Evolutionary conservation across 1,140 invertebrate genomes (phyloP).

Genomic region (Himalopsyche phryganea): DNA sequence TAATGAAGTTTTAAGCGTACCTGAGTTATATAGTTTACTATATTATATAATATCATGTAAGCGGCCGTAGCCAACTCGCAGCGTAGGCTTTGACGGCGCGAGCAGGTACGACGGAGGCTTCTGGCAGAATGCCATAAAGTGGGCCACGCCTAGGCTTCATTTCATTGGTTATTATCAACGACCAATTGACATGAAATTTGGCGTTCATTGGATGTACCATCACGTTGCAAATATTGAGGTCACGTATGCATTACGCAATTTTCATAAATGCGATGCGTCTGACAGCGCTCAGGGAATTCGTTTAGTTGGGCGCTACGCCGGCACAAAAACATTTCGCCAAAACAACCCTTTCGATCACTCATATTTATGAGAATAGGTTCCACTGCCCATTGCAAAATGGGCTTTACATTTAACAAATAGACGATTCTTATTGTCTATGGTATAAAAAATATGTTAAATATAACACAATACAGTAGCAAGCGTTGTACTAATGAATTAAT

Average conservation of each 20-base stretch:
- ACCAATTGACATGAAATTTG: slow-evolving; percentile 50
- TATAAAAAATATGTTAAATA: no score
- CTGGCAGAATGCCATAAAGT: slow-evolving; percentile 46
- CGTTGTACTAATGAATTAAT: no score
- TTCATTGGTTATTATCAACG: slow-evolving; percentile 53
- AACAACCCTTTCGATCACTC: no score
- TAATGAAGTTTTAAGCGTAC: no score
- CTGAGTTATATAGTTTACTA: no score
- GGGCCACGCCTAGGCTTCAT: slow-evolving; percentile 48
- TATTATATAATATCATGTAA: neutral
- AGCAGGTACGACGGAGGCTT: slow-evolving; percentile 34
- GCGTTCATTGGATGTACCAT: slow-evolving; percentile 44
- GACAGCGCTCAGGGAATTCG: neutral
- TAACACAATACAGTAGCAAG: no score
- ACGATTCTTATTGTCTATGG: no score
- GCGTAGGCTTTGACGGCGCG: slow-evolving; percentile 11
- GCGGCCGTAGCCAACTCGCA: neutral
- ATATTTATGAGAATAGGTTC: no score
- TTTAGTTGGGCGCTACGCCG: neutral
- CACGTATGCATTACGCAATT: slow-evolving; percentile 20
- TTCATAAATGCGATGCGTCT: slow-evolving; percentile 4
- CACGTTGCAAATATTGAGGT: slow-evolving; percentile 22
- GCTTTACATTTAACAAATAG: no score
- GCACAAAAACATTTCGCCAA: no score
- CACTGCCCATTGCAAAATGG: no score